Conservation (phyloP, 2,113 vertebrate genomes). For the Elephantulus edwardii region DNA sequence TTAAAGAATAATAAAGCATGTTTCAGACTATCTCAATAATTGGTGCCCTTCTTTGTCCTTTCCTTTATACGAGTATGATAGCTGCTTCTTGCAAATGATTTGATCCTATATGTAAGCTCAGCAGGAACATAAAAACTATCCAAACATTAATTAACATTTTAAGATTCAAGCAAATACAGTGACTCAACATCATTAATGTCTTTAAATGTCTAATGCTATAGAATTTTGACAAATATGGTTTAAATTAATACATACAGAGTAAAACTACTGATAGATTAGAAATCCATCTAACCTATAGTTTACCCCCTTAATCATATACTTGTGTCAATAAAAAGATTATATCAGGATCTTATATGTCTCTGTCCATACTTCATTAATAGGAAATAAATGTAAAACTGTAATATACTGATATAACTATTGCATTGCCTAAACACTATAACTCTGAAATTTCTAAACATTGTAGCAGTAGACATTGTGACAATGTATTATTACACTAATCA, state of each 20-base stretch:
- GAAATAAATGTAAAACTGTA: not conserved
- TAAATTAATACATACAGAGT: not conserved
- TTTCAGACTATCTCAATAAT: not conserved
- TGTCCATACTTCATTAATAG: slow-evolving; percentile 6
- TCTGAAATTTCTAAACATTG: not conserved
- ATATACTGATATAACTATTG: not conserved
- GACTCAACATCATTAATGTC: not conserved
- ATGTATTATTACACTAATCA: not conserved
- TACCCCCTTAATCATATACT: not conserved
- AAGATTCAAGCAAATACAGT: not conserved
- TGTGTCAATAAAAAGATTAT: not conserved
- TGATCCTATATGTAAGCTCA: not conserved
- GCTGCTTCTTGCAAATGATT: not conserved
- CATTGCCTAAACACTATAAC: not conserved
- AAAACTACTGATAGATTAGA: not conserved
- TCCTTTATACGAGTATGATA: not conserved
- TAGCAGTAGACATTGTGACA: not conserved
- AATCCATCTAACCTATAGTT: slow-evolving; percentile 12
- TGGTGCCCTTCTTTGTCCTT: not conserved
- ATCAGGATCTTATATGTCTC: not conserved
- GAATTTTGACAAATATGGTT: not conserved
- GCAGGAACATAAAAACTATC: slow-evolving; percentile 5
- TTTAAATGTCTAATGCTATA: not conserved
- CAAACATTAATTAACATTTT: not conserved
- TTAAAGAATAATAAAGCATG: accelerated